Percentiles rank a stretch among this genome's conserved stretches.
These are phyloP conservation scores for Junonia oenone DNA, from an alignment of 2,888 invertebrate species.

Conservation along the genomic window DNA sequence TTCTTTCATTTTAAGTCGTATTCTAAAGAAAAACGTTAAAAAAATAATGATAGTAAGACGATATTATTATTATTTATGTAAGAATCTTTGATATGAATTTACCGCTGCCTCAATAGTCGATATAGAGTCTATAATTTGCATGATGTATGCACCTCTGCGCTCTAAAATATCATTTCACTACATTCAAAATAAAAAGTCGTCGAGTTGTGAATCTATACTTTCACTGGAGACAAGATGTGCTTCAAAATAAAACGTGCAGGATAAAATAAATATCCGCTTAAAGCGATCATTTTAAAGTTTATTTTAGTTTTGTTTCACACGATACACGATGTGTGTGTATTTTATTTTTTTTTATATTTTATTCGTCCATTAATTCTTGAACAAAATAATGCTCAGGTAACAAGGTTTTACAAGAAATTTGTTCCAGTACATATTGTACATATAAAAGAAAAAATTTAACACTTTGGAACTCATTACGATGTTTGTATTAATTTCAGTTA, in stretches of 20 bases:
- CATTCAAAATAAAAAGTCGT: slow-evolving; percentile 3
- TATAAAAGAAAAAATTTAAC: not conserved
- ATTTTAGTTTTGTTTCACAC: too few species aligned
- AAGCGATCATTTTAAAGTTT: too few species aligned
- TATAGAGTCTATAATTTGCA: not conserved
- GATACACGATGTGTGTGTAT: not conserved
- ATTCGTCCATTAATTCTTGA: too few species aligned
- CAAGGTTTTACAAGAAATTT: not conserved
- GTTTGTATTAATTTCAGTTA: not conserved
- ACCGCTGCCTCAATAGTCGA: slow-evolving; percentile 1
- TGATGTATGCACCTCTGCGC: slow-evolving; percentile 3
- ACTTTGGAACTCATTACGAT: not conserved
- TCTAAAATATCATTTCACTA: slow-evolving; percentile 3
- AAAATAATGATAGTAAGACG: not conserved
- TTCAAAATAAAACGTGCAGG: not conserved
- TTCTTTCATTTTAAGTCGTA: too few species aligned
- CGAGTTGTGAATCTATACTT: not conserved
- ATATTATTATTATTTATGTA: not conserved
- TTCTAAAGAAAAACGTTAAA: not conserved
- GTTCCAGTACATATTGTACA: not conserved
- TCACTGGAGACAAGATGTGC: not conserved
- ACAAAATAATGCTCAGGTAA: too few species aligned
- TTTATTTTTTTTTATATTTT: slow-evolving; percentile 4
- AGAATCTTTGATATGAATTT: not conserved
- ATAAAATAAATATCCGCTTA: not conserved